A percentile compares a stretch with the other conserved stretches of the same genome.
These are phyloP conservation scores for Drosophila lutescens DNA, from an alignment of 2,888 invertebrate genomes.

Conservation along the genomic window DNA sequence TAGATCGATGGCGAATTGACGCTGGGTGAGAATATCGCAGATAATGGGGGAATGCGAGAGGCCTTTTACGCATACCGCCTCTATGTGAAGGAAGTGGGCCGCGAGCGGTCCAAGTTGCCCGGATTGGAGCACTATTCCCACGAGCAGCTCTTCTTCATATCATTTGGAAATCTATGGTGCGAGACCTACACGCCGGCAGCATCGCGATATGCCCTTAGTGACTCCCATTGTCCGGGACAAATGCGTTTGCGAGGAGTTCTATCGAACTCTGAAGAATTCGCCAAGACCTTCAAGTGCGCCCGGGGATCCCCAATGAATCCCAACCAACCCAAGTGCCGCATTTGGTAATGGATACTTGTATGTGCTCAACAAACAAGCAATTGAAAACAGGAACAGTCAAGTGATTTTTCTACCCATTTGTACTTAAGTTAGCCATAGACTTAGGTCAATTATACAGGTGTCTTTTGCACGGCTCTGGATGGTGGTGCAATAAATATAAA, in stretches of 20 bases:
- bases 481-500: conserved; percentile 45
- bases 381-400: conserved; percentile 38
- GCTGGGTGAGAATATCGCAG: conserved; percentile 92
- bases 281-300: conserved; percentile 87
- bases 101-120: conserved; percentile 87
- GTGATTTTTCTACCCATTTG: conserved; percentile 67
- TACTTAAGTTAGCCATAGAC: conserved; percentile 14
- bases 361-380: neutral
- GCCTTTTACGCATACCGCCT: conserved; percentile 89
- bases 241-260: conserved; percentile 89
- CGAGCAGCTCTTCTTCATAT: conserved; percentile 92
- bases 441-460: conserved; percentile 44
- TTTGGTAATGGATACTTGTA: conserved; percentile 84
- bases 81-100: conserved; percentile 86
- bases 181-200: conserved; percentile 89
- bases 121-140: conserved; percentile 89
- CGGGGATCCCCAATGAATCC: conserved; percentile 86
- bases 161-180: conserved; percentile 95
- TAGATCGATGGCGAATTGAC: conserved; percentile 91
- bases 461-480: conserved; percentile 40
- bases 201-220: conserved; percentile 87
- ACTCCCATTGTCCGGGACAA: conserved; percentile 90
- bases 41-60: conserved; percentile 92
- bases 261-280: conserved; percentile 90
- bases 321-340: conserved; percentile 84